Conservation (phyloP, 2,888 invertebrate species). For the Acheta domesticus region DNA sequence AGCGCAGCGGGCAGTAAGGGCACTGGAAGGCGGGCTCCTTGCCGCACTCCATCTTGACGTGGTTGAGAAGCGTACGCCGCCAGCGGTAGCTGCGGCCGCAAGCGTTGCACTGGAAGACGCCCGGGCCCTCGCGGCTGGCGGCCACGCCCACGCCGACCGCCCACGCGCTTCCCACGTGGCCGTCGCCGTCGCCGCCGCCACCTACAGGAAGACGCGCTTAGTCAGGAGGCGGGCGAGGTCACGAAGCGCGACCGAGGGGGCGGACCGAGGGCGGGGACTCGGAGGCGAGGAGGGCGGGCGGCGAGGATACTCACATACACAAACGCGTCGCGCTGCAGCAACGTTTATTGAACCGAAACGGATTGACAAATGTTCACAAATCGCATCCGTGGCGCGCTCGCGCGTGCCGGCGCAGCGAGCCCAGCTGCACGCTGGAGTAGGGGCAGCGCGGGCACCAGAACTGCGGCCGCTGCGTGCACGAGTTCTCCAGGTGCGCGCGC, state of each 20-base stretch:
- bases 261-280: background rate
- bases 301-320: background rate
- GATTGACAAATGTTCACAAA: background rate
- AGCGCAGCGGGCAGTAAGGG: conserved; percentile 39
- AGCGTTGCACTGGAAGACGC: conserved; percentile 27
- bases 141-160: background rate
- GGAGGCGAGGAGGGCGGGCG: background rate
- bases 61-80: conserved; percentile 32
- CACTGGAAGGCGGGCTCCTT: conserved; percentile 39
- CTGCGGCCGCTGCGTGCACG: background rate
- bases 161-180: background rate
- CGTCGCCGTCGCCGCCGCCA: background rate
- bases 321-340: too few relatives aligned
- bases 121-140: background rate
- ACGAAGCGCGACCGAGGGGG: background rate
- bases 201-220: background rate
- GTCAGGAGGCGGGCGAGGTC: background rate
- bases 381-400: background rate
- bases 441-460: conserved; percentile 18
- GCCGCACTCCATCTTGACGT: conserved; percentile 49
- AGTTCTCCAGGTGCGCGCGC: background rate
- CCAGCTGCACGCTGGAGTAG: background rate
- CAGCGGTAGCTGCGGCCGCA: conserved; percentile 32
- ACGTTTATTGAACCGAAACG: too few relatives aligned
- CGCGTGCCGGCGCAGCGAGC: background rate